Percentiles rank a stretch among this genome's conserved stretches.
Conservation (phyloP, 2,888 invertebrate species). For the Orchestes rusci region DNA sequence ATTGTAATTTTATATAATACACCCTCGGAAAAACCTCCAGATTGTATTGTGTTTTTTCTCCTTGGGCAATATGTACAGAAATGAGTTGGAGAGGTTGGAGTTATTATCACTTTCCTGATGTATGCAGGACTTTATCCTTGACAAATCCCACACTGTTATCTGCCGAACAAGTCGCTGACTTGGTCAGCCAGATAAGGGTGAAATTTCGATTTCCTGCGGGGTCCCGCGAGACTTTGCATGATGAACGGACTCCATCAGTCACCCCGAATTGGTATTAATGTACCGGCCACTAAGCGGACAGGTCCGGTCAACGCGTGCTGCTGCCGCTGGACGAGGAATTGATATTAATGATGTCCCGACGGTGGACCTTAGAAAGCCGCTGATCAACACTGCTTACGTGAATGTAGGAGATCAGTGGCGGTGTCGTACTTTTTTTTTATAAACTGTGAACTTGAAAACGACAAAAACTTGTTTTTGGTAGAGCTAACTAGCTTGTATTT, state of each 20-base stretch:
- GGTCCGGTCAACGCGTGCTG: slow-evolving; percentile 21
- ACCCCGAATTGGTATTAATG: slow-evolving; percentile 46
- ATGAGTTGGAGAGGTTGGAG: no score
- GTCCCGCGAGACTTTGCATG: slow-evolving; percentile 42
- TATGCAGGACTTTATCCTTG: no score
- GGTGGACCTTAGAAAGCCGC: slow-evolving; percentile 38
- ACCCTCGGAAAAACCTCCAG: slow-evolving; percentile 12
- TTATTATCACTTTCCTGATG: no score
- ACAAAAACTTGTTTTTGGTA: no score
- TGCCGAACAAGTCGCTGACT: neutral
- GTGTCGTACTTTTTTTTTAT: no score
- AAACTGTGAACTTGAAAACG: no score
- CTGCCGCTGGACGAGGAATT: slow-evolving; percentile 37
- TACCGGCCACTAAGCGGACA: slow-evolving; percentile 35
- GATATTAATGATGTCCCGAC: slow-evolving; percentile 42
- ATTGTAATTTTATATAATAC: slow-evolving; percentile 28
- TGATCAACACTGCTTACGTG: slow-evolving; percentile 28
- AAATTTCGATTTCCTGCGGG: slow-evolving; percentile 23
- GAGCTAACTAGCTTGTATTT: no score
- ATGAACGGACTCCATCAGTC: slow-evolving; percentile 45
- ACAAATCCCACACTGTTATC: no score
- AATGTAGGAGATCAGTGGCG: slow-evolving; percentile 31
- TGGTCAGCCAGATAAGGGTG: slow-evolving; percentile 12
- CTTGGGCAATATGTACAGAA: neutral
- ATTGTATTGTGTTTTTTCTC: slow-evolving; percentile 14